phyloP scores from a whole-genome alignment of 2,113 vertebrate genomes.

The Panthera uncia region DNA sequence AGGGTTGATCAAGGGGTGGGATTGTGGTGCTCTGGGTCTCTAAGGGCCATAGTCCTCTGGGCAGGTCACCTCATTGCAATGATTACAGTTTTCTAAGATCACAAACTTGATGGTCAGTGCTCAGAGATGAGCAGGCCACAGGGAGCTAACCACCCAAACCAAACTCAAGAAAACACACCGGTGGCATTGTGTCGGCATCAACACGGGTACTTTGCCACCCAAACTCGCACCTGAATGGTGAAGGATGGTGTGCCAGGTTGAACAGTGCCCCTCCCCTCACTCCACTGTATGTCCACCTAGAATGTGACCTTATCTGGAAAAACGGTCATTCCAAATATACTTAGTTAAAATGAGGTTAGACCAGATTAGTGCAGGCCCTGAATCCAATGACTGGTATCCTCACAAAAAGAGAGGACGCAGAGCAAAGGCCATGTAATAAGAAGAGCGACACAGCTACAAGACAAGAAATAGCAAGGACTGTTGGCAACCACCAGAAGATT shows the following conservation, averaged over 20 bases:
- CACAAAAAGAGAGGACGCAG: neutral
- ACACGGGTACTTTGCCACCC: neutral
- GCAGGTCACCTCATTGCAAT: neutral
- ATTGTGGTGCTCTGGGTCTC: neutral
- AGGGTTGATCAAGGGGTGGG: neutral
- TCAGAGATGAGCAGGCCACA: neutral
- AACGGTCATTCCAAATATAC: neutral
- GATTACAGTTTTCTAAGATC: neutral
- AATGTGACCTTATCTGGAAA: neutral
- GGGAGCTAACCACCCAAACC: neutral
- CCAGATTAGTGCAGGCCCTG: neutral
- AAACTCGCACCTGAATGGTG: neutral
- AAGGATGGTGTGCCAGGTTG: neutral
- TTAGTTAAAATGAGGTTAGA: neutral
- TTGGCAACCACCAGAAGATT: neutral
- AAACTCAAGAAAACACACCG: neutral
- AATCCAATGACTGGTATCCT: neutral
- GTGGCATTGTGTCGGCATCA: neutral
- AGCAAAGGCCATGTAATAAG: neutral
- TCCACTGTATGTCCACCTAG: neutral
- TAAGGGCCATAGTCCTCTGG: neutral
- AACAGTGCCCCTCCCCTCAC: fast-evolving
- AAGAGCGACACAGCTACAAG: neutral
- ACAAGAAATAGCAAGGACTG: neutral
- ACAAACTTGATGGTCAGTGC: neutral